A percentile compares a stretch with the other conserved stretches of the same genome.
These are phyloP conservation scores for Aeoliscus strigatus DNA, from an alignment of 2,797 vertebrate species.

Conservation along the genomic window DNA sequence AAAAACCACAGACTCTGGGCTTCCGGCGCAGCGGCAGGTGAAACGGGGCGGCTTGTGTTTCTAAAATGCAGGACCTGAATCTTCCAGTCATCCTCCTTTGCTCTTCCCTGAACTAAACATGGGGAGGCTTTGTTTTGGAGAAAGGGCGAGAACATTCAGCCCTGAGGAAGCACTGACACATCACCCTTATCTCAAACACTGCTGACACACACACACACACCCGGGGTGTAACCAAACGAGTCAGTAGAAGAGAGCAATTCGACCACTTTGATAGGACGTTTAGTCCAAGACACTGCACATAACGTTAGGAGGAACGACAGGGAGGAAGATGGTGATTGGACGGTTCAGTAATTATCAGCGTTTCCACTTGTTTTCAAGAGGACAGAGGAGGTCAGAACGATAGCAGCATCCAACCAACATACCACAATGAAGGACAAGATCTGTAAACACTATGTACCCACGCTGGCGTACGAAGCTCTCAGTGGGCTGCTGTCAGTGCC, in stretches of 20 bases:
- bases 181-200: conserved; percentile 51
- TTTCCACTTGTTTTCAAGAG: conserved; percentile 61
- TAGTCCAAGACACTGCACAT: too few relatives aligned
- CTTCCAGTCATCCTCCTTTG: conserved; percentile 24
- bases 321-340: conserved; percentile 12
- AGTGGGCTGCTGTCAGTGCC: conserved; percentile 48
- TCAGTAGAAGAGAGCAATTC: conserved; percentile 8
- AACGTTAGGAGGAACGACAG: too few relatives aligned
- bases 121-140: conserved; percentile 59
- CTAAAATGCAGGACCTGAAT: too few relatives aligned
- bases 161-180: conserved; percentile 42
- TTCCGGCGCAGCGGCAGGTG: conserved; percentile 62
- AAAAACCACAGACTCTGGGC: conserved; percentile 60
- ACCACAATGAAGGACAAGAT: conserved; percentile 59
- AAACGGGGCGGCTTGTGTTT: conserved; percentile 31
- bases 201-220: conserved; percentile 30
- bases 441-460: conserved; percentile 65
- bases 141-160: conserved; percentile 47
- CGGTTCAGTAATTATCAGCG: conserved; percentile 40
- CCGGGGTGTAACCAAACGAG: conserved; percentile 8
- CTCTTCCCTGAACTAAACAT: conserved; percentile 25
- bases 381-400: conserved; percentile 65
- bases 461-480: conserved; percentile 49
- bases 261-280: conserved; percentile 11
- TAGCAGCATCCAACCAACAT: conserved; percentile 63